phyloP scores from a whole-genome alignment of 1,140 invertebrate genomes.

The Episyrphus balteatus region DNA sequence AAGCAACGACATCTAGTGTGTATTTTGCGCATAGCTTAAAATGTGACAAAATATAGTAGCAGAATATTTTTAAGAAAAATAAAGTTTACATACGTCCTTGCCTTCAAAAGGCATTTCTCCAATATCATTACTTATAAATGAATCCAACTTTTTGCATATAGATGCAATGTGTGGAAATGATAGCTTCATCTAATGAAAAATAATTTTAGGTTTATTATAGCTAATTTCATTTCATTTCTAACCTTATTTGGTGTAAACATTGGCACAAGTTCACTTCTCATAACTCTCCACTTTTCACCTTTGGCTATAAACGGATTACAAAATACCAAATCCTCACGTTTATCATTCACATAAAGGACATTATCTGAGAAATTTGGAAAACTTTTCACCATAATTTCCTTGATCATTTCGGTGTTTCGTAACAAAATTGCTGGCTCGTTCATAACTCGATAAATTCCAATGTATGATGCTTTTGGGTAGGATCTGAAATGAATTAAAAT shows the following conservation, averaged over 20 bases:
- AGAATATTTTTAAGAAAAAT: not conserved
- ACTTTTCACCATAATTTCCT: slow-evolving; percentile 12
- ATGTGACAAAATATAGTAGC: not conserved
- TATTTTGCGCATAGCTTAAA: slow-evolving; percentile 12
- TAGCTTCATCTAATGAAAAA: slow-evolving; percentile 9
- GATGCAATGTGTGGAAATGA: slow-evolving; percentile 10
- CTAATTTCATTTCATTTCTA: not conserved
- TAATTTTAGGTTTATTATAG: not conserved
- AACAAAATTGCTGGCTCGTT: slow-evolving; percentile 21
- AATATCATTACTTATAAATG: slow-evolving; percentile 2
- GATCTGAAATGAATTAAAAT: slow-evolving; percentile 6
- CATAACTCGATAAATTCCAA: slow-evolving; percentile 21
- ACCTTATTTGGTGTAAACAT: slow-evolving; percentile 19
- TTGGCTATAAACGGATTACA: slow-evolving; percentile 20
- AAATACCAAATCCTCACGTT: slow-evolving; percentile 11
- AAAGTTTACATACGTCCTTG: slow-evolving; percentile 6
- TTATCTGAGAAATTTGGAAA: slow-evolving; percentile 19
- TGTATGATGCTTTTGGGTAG: slow-evolving; percentile 10
- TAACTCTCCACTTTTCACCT: slow-evolving; percentile 13
- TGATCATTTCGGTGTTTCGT: slow-evolving; percentile 9
- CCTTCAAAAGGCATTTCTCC: slow-evolving; percentile 4
- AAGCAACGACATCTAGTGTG: slow-evolving; percentile 21
- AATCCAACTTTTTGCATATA: slow-evolving; percentile 8
- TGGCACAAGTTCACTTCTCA: slow-evolving; percentile 14
- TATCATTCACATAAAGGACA: slow-evolving; percentile 8